Evolutionary conservation across 2,888 invertebrate genomes (phyloP).

Genomic region (Leptogaster cylindrica): DNA sequence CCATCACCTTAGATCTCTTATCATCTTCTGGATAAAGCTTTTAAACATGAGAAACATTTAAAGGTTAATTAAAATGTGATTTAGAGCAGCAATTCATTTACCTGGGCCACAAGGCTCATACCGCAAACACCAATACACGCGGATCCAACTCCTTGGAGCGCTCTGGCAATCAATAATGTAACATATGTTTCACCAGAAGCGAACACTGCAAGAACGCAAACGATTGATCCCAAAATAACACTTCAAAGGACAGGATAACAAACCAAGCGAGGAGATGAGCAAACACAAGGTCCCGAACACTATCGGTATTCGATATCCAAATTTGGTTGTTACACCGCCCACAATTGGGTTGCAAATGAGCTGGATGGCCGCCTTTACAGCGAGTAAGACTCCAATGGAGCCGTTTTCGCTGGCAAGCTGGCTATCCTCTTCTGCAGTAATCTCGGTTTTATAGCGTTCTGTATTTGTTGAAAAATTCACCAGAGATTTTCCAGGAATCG

Average conservation of each 20-base stretch:
- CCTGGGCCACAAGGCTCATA: slow-evolving; percentile 77
- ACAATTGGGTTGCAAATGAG: slow-evolving; percentile 77
- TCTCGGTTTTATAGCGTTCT: not conserved
- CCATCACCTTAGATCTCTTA: slow-evolving; percentile 73
- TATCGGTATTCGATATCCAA: slow-evolving; percentile 73
- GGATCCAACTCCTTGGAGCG: slow-evolving; percentile 81
- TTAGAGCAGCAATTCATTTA: slow-evolving; percentile 50
- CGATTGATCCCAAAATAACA: slow-evolving; percentile 21
- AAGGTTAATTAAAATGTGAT: not conserved
- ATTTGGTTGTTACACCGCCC: slow-evolving; percentile 70
- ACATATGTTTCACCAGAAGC: slow-evolving; percentile 75
- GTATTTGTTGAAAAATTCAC: slow-evolving; percentile 55
- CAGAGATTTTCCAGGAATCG: slow-evolving; percentile 60
- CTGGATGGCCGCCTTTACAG: slow-evolving; percentile 82
- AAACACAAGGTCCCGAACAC: slow-evolving; percentile 73
- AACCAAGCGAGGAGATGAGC: slow-evolving; percentile 72
- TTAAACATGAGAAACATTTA: not conserved
- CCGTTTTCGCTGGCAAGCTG: slow-evolving; percentile 68
- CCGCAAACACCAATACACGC: slow-evolving; percentile 81
- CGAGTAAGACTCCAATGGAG: slow-evolving; percentile 71
- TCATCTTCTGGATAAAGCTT: slow-evolving; percentile 61
- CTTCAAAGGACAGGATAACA: slow-evolving; percentile 13
- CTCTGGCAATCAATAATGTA: slow-evolving; percentile 74
- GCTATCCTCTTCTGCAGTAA: slow-evolving; percentile 46
- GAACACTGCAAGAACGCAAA: slow-evolving; percentile 66